Evolutionary conservation across 1,140 invertebrate genomes (phyloP).

Genomic region (Macrosteles quadrilineatus): DNA sequence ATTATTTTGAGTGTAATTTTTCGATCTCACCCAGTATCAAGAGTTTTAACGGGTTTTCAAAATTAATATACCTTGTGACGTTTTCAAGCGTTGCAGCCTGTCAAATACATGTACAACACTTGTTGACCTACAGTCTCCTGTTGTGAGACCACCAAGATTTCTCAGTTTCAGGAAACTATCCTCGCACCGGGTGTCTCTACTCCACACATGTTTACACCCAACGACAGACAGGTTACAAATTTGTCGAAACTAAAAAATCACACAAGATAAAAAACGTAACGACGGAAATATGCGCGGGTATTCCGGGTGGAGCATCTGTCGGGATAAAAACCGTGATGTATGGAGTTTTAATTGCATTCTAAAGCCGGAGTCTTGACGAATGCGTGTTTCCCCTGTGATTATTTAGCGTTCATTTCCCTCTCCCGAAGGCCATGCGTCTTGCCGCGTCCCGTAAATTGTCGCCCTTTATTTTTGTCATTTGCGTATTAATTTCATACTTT

Average conservation of each 20-base stretch:
- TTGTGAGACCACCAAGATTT: too few relatives aligned
- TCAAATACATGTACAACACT: too few relatives aligned
- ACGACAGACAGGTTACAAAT: slow-evolving; percentile 17
- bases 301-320: not conserved
- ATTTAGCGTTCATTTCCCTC: slow-evolving; percentile 18
- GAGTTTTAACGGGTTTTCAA: too few relatives aligned
- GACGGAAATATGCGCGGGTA: slow-evolving; percentile 14
- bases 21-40: too few relatives aligned
- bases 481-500: slow-evolving; percentile 26
- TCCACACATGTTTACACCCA: slow-evolving; percentile 3
- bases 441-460: slow-evolving; percentile 12
- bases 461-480: slow-evolving; percentile 23
- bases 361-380: slow-evolving; percentile 21
- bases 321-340: slow-evolving; percentile 21
- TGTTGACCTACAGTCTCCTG: too few relatives aligned
- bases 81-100: too few relatives aligned
- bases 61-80: too few relatives aligned
- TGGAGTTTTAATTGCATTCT: slow-evolving; percentile 24
- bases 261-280: not conserved
- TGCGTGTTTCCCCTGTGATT: slow-evolving; percentile 7
- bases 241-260: slow-evolving; percentile 9
- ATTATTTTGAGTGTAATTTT: too few relatives aligned
- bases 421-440: slow-evolving; percentile 22
- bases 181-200: too few relatives aligned
- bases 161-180: too few relatives aligned